These are phyloP conservation scores for Syngnathoides biaculeatus DNA, from an alignment of 2,113 vertebrate species.

Conservation along the genomic window DNA sequence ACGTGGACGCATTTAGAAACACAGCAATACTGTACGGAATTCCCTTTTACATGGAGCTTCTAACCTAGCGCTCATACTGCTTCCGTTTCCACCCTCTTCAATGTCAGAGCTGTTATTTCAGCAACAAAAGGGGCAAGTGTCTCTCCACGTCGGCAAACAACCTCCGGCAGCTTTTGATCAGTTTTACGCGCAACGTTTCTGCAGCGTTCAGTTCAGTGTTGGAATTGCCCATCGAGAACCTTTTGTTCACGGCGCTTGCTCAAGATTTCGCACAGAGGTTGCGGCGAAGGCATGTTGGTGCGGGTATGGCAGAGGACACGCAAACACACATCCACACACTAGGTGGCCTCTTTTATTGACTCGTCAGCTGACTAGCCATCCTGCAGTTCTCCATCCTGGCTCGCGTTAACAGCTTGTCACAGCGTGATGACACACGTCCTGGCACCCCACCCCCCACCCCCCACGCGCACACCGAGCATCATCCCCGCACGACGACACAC, in stretches of 20 bases:
- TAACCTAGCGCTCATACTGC: not conserved
- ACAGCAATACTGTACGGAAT: not conserved
- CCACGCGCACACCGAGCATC: not conserved
- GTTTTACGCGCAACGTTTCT: not conserved
- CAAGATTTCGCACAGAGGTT: not conserved
- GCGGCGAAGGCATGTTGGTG: not conserved
- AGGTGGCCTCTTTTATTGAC: not conserved
- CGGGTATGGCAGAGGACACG: not conserved
- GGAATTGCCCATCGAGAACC: not conserved
- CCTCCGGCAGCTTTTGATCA: not conserved
- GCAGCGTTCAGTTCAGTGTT: not conserved
- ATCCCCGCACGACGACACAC: not conserved
- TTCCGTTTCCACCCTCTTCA: not conserved
- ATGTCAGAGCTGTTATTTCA: not conserved
- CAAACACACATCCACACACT: slow-evolving; percentile 1
- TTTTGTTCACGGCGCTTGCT: not conserved
- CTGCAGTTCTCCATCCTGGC: not conserved
- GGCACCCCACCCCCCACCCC: no score
- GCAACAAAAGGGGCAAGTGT: not conserved
- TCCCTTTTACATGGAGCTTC: not conserved
- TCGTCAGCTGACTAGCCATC: not conserved
- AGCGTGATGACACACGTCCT: slow-evolving; percentile 24
- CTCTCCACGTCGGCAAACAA: not conserved
- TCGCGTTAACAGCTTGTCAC: slow-evolving; percentile 24
- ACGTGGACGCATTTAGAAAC: no score